Conservation (phyloP, 1,140 invertebrate genomes). For the Drosophila tani region DNA sequence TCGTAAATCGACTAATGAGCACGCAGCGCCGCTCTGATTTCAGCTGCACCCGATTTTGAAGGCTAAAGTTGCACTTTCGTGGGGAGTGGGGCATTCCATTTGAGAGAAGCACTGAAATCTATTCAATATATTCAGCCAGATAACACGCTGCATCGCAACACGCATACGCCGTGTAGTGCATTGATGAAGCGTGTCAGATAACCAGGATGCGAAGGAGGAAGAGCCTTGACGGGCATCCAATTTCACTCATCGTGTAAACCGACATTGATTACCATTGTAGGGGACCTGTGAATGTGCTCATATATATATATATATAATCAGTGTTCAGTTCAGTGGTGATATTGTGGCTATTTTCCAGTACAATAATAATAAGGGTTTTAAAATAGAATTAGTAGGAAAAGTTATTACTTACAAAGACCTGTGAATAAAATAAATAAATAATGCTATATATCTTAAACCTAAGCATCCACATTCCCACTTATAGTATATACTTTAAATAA, state of each 20-base stretch:
- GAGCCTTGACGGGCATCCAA: conserved; percentile 29
- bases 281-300: conserved; percentile 34
- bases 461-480: too few relatives aligned
- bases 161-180: conserved; percentile 56
- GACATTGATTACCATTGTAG: conserved; percentile 33
- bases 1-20: conserved; percentile 79
- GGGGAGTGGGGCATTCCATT: not conserved
- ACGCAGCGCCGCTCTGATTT: conserved; percentile 53
- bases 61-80: conserved; percentile 9
- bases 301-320: conserved; percentile 25
- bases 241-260: conserved; percentile 43
- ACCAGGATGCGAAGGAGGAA: conserved; percentile 17
- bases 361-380: not conserved
- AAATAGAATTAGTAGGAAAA: not conserved
- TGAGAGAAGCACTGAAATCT: conserved; percentile 52
- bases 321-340: not conserved
- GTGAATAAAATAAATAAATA: too few relatives aligned
- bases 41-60: conserved; percentile 39
- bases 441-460: too few relatives aligned
- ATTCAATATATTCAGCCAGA: conserved; percentile 56
- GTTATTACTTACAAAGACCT: too few relatives aligned
- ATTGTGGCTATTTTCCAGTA: not conserved
- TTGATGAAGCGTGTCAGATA: conserved; percentile 53
- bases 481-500: too few relatives aligned
- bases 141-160: conserved; percentile 52